These are phyloP conservation scores for Folsomia manolachei DNA, from an alignment of 2,888 invertebrate genomes.

Conservation along the genomic window DNA sequence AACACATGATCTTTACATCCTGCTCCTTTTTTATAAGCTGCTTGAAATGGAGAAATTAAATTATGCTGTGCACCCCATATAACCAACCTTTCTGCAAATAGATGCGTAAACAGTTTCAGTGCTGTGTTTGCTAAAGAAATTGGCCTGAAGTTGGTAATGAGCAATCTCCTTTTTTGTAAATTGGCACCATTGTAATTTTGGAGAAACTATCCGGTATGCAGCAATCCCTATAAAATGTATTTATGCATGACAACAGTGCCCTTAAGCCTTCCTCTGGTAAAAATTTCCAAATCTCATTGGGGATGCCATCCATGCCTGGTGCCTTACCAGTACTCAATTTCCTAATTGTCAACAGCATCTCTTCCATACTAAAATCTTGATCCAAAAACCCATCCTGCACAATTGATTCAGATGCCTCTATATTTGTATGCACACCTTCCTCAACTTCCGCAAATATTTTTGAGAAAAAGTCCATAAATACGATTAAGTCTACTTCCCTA, in stretches of 20 bases:
- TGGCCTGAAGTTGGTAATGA: constrained; percentile 8
- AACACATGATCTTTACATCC: constrained; percentile 22
- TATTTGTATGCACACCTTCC: background rate
- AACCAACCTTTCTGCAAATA: background rate
- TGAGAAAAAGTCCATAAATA: too few species aligned
- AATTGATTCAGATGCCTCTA: background rate
- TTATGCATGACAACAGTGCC: background rate
- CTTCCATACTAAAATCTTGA: background rate
- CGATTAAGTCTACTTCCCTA: background rate
- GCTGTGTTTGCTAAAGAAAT: constrained; percentile 13
- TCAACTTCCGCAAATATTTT: background rate
- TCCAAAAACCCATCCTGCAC: background rate
- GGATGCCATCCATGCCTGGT: constrained; percentile 17
- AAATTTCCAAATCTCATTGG: constrained; percentile 15
- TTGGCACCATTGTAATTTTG: constrained; percentile 7
- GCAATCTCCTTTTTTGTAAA: constrained; percentile 16
- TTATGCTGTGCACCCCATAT: background rate
- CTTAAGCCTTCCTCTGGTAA: background rate
- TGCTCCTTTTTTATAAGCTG: constrained; percentile 14
- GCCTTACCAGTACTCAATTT: constrained; percentile 9
- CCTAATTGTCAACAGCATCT: background rate
- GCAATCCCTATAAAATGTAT: background rate
- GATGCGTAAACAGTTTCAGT: background rate
- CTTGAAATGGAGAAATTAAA: constrained; percentile 9
- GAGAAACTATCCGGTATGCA: background rate